Conservation (phyloP, 2,113 vertebrate species). For the Plecotus auritus region DNA sequence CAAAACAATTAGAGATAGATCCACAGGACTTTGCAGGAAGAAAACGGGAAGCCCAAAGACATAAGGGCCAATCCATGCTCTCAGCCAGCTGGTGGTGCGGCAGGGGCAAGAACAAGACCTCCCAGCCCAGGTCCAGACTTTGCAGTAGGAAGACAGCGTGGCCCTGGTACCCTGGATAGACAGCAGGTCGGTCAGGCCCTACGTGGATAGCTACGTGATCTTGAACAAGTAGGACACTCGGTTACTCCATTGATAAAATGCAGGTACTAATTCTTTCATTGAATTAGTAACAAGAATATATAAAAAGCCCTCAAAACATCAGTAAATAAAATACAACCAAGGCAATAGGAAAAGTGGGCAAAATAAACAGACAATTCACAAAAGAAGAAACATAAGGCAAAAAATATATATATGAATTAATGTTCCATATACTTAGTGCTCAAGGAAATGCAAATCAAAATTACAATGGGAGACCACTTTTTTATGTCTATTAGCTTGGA, state of each 20-base stretch:
- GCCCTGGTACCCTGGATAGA: background rate
- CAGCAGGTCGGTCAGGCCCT: background rate
- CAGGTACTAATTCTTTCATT: background rate
- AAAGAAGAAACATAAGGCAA: background rate
- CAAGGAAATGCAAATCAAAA: background rate
- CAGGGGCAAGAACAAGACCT: background rate
- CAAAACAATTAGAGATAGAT: background rate
- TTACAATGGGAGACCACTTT: background rate
- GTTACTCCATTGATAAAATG: background rate
- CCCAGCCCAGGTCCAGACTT: background rate
- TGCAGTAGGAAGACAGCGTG: background rate
- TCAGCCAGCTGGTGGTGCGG: background rate
- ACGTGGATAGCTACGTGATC: rapidly evolving
- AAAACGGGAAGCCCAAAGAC: background rate
- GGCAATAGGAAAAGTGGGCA: background rate
- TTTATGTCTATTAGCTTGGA: background rate
- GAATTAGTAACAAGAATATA: background rate
- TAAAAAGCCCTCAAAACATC: background rate
- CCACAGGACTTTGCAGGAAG: background rate
- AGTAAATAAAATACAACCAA: background rate
- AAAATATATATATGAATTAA: background rate
- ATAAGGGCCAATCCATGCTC: background rate
- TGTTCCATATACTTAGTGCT: background rate
- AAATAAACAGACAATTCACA: background rate
- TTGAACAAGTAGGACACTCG: background rate